Evolutionary conservation across 2,888 invertebrate species (phyloP).

Genomic region (Cantharis flavilabris): DNA sequence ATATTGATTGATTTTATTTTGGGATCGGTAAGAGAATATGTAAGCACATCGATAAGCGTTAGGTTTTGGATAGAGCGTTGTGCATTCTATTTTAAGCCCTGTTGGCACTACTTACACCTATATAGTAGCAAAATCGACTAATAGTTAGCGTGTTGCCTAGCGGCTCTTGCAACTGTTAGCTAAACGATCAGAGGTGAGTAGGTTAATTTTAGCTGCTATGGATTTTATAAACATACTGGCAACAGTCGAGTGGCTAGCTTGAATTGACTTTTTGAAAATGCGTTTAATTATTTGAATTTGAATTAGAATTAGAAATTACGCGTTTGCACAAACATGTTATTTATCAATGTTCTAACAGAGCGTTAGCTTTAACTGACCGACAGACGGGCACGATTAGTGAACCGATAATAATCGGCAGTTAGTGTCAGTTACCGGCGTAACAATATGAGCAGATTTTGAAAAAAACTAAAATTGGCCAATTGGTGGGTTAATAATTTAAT

Average conservation of each 20-base stretch:
- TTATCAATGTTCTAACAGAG: neutral
- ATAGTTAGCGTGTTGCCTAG: neutral
- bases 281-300: neutral
- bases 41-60: neutral
- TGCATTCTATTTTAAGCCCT: neutral
- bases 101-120: neutral
- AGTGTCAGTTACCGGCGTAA: neutral
- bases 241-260: neutral
- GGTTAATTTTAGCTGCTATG: neutral
- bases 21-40: neutral
- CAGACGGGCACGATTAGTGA: neutral
- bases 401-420: neutral
- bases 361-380: neutral
- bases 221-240: neutral
- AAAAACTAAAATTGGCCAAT: neutral
- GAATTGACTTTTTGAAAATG: neutral
- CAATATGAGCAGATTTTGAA: neutral
- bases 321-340: neutral
- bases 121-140: neutral
- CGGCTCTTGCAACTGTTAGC: neutral
- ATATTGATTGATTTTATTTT: neutral
- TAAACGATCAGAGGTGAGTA: neutral
- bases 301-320: neutral
- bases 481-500: neutral
- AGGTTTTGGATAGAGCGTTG: neutral